Percentiles rank a stretch among this genome's conserved stretches.
Conservation (phyloP, 2,797 vertebrate genomes). For the Chlorospingus flavigularis region DNA sequence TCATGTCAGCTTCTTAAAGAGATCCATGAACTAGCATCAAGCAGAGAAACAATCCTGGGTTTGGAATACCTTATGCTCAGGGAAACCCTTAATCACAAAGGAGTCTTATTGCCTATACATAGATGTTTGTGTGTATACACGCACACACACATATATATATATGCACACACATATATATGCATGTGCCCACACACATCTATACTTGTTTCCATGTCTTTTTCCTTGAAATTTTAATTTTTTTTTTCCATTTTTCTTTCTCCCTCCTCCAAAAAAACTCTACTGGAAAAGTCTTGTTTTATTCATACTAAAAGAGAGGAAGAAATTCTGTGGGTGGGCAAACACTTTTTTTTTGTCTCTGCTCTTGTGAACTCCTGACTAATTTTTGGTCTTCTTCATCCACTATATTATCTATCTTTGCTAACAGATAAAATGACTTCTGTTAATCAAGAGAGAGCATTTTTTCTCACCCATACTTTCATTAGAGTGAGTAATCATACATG, state of each 20-base stretch:
- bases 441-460: neutral
- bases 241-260: neutral
- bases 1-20: neutral
- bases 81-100: neutral
- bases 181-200: accelerated
- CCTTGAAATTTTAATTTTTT: accelerated
- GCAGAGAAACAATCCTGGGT: neutral
- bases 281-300: neutral
- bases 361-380: neutral
- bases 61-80: neutral
- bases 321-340: neutral
- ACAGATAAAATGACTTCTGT: neutral
- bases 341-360: neutral
- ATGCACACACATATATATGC: neutral
- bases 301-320: neutral
- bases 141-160: accelerated
- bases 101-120: neutral
- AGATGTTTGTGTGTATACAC: accelerated
- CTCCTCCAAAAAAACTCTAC: neutral
- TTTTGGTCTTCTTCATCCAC: neutral
- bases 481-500: neutral
- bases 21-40: neutral
- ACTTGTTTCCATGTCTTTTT: neutral
- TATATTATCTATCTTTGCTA: neutral
- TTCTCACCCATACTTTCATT: neutral